phyloP scores from a whole-genome alignment of 2,797 vertebrate species.

The Dermochelys coriacea region DNA sequence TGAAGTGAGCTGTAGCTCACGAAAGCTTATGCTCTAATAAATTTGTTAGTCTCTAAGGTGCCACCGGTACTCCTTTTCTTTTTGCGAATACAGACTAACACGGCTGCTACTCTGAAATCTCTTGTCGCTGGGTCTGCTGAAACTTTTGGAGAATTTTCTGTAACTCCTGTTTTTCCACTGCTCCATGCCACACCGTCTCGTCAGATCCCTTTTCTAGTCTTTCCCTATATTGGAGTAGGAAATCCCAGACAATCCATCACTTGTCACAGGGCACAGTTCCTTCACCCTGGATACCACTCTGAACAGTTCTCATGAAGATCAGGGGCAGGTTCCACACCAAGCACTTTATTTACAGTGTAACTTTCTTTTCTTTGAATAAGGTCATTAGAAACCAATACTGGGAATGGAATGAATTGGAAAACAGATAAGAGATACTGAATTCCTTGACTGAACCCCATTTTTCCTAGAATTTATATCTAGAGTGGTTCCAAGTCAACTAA shows the following conservation, averaged over 20 bases:
- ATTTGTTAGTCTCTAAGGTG: too few species aligned
- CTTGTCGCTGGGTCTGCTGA: background rate
- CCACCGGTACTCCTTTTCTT: too few species aligned
- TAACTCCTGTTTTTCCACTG: background rate
- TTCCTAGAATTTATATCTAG: background rate
- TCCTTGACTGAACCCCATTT: background rate
- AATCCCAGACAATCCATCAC: background rate
- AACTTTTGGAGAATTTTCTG: background rate
- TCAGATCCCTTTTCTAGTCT: background rate
- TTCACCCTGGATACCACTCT: background rate
- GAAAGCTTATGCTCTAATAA: too few species aligned
- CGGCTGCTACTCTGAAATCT: too few species aligned
- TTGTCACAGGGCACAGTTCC: background rate
- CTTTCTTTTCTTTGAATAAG: background rate
- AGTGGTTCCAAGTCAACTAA: background rate
- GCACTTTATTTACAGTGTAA: background rate
- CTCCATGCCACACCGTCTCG: background rate
- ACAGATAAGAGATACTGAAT: background rate
- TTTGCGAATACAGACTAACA: too few species aligned
- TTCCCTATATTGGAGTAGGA: background rate
- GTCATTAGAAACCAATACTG: background rate
- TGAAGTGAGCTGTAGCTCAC: too few species aligned
- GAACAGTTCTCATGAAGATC: background rate
- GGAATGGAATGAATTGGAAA: background rate
- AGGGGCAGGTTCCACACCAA: background rate